Conservation (phyloP, 2,797 vertebrate genomes). For the Nyctibius grandis region DNA sequence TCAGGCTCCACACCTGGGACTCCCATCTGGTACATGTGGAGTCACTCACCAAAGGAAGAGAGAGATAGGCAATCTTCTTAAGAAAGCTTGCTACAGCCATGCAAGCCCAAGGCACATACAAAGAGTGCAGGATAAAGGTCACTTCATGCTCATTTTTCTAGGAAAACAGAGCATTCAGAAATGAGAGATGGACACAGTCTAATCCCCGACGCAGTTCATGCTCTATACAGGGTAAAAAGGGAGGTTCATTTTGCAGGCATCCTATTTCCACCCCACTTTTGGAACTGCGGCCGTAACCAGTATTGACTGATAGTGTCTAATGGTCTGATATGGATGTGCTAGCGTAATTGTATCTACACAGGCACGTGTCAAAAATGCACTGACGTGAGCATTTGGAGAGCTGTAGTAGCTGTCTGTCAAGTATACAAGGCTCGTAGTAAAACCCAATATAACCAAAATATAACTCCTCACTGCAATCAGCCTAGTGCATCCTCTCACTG, state of each 20-base stretch:
- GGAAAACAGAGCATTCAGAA: neutral
- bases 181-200: neutral
- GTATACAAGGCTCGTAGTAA: neutral
- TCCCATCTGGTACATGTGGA: neutral
- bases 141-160: neutral
- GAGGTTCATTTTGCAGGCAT: neutral
- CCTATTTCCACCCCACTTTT: neutral
- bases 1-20: neutral
- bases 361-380: neutral
- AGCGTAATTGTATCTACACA: neutral
- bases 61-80: neutral
- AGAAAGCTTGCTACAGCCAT: neutral
- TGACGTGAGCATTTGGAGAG: neutral
- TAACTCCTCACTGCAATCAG: neutral
- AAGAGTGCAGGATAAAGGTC: neutral
- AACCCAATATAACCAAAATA: neutral
- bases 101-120: rapidly evolving
- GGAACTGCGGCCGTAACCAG: neutral
- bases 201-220: neutral
- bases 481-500: neutral
- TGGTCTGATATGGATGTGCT: neutral
- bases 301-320: neutral
- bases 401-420: neutral
- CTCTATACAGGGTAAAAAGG: neutral
- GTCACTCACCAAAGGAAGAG: neutral